These are phyloP conservation scores for Cheilosia scutellata DNA, from an alignment of 2,888 invertebrate genomes.

Conservation along the genomic window DNA sequence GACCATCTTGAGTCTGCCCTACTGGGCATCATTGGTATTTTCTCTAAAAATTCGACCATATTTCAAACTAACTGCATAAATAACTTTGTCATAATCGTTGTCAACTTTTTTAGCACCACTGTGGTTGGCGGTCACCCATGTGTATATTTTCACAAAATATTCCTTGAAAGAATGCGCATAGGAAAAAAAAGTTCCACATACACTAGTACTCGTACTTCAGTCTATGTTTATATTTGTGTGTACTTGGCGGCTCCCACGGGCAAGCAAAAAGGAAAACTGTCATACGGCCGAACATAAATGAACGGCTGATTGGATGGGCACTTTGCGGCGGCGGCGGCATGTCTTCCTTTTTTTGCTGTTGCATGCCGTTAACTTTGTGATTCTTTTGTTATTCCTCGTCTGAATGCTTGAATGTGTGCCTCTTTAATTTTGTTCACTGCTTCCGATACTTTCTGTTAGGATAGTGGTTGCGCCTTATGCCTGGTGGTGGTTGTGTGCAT, in stretches of 20 bases:
- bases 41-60: no score
- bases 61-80: not conserved
- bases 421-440: conserved; percentile 1
- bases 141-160: conserved; percentile 23
- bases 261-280: conserved; percentile 67
- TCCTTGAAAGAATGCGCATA: conserved; percentile 45
- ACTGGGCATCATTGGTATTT: no score
- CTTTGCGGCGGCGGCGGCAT: conserved; percentile 40
- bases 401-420: not conserved
- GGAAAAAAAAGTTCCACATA: conserved; percentile 18
- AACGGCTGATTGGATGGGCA: conserved; percentile 67
- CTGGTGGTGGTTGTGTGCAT: not conserved
- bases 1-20: no score
- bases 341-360: conserved; percentile 47
- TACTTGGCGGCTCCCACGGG: conserved; percentile 29
- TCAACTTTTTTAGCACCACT: conserved; percentile 15
- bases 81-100: not conserved
- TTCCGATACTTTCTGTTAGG: conserved; percentile 50
- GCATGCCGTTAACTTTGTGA: conserved; percentile 51
- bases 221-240: conserved; percentile 13
- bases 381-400: conserved; percentile 46
- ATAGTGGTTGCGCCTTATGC: conserved; percentile 23
- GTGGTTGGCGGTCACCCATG: not conserved
- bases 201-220: not conserved
- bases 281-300: conserved; percentile 63